Evolutionary conservation across 2,113 vertebrate species (phyloP).

Genomic region (Anguilla rostrata): DNA sequence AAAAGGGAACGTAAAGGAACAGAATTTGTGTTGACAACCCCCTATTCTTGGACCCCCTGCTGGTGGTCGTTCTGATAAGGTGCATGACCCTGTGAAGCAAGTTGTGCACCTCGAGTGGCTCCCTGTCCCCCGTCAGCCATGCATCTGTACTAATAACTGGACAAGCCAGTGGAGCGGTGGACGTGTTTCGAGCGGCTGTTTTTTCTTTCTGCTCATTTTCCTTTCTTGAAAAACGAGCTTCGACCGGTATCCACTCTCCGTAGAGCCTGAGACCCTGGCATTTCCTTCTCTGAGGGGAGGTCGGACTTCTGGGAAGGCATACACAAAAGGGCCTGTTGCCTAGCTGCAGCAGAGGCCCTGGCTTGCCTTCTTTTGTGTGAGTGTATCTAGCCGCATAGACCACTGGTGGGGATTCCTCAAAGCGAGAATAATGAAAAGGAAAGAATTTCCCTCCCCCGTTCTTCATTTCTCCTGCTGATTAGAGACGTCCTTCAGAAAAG

Average conservation of each 20-base stretch:
- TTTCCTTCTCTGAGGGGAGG: constrained; percentile 48
- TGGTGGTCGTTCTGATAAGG: neutral
- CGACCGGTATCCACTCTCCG: constrained; percentile 24
- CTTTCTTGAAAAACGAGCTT: constrained; percentile 27
- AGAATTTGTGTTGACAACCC: neutral
- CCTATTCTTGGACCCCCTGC: neutral
- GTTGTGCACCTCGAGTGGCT: neutral
- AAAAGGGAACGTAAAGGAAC: neutral
- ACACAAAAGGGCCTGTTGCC: constrained; percentile 69
- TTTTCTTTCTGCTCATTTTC: constrained; percentile 2
- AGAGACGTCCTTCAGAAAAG: constrained; percentile 42
- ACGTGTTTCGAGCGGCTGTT: neutral
- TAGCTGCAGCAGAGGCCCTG: constrained; percentile 57
- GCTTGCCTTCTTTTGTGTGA: constrained; percentile 55
- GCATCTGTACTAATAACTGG: neutral
- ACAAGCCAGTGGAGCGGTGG: neutral
- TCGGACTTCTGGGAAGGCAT: constrained; percentile 56
- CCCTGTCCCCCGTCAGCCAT: neutral
- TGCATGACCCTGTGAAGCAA: neutral
- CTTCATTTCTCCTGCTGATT: constrained; percentile 45
- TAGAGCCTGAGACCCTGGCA: constrained; percentile 40
- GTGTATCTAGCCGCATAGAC: constrained; percentile 43
- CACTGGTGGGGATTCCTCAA: constrained; percentile 49
- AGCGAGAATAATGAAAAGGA: constrained; percentile 38
- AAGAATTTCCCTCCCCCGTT: constrained; percentile 39